Evolutionary conservation across 2,888 invertebrate species (phyloP).

Genomic region (Deilephila elpenor): DNA sequence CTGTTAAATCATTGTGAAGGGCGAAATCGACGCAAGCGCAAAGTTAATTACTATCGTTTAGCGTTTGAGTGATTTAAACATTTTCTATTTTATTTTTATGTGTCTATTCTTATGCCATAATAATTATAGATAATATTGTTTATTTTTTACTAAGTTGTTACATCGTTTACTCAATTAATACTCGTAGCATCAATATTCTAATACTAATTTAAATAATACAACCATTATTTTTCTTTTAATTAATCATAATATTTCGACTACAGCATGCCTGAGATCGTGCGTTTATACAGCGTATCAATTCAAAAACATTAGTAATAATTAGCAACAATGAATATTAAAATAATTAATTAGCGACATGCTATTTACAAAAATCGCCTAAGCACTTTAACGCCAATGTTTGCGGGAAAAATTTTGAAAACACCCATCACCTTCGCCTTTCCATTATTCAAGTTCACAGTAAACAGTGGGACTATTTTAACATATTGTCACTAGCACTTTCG

Average conservation of each 20-base stretch:
- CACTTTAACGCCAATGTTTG: slow-evolving; percentile 33
- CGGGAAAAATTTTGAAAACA: slow-evolving; percentile 39
- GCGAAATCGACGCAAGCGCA: background rate
- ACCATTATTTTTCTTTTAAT: background rate
- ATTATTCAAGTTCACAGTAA: slow-evolving; percentile 50
- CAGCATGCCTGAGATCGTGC: background rate
- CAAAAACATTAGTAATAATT: background rate
- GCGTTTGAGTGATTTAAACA: background rate
- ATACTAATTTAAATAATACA: no score
- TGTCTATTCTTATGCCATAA: no score
- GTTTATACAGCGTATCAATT: background rate
- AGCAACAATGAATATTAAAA: background rate
- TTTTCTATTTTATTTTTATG: background rate
- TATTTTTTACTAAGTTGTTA: no score
- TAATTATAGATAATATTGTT: no score
- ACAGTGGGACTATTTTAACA: slow-evolving; percentile 42
- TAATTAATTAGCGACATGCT: background rate
- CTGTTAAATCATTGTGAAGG: background rate
- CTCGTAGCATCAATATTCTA: no score
- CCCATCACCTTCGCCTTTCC: slow-evolving; percentile 80
- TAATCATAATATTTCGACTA: background rate
- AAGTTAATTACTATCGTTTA: background rate
- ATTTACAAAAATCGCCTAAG: slow-evolving; percentile 22
- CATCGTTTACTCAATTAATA: no score
- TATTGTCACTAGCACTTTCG: slow-evolving; percentile 48